Conservation (phyloP, 1,140 invertebrate species). For the Atopsyche davidsoni region DNA sequence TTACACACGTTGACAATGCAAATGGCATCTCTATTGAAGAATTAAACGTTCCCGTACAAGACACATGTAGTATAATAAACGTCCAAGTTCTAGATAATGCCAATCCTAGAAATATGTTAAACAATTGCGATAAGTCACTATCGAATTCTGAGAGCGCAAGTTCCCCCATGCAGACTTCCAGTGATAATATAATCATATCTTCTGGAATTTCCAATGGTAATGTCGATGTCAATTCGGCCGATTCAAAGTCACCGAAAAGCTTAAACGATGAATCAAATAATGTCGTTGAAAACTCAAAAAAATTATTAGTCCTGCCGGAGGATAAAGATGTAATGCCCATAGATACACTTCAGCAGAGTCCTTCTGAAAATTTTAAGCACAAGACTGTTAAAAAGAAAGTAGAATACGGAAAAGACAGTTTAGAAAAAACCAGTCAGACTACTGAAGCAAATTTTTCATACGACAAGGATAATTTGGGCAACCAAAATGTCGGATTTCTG, state of each 20-base stretch:
- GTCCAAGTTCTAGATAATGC: conserved; percentile 14
- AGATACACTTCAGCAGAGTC: background rate
- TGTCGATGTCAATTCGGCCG: conserved; percentile 2
- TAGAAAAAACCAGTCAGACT: no score
- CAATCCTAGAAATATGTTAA: conserved; percentile 3
- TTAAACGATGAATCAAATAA: conserved; percentile 10
- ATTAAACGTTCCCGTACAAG: background rate
- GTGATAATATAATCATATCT: conserved; percentile 23
- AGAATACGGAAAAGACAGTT: no score
- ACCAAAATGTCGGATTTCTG: conserved; percentile 25
- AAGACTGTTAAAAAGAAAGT: conserved; percentile 18
- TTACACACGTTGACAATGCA: no score
- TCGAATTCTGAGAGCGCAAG: conserved; percentile 23
- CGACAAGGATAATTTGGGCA: conserved; percentile 17
- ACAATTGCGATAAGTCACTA: conserved; percentile 22
- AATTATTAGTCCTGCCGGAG: no score
- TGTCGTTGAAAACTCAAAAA: no score
- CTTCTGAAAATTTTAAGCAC: conserved; percentile 7
- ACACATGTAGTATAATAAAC: conserved; percentile 9
- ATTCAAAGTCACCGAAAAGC: conserved; percentile 16
- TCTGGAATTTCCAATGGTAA: conserved; percentile 20
- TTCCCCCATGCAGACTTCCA: conserved; percentile 24
- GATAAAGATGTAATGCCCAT: no score
- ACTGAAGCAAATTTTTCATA: conserved; percentile 12
- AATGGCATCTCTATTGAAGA: no score